Conservation (phyloP, 2,113 vertebrate species). For the Equus quagga region DNA sequence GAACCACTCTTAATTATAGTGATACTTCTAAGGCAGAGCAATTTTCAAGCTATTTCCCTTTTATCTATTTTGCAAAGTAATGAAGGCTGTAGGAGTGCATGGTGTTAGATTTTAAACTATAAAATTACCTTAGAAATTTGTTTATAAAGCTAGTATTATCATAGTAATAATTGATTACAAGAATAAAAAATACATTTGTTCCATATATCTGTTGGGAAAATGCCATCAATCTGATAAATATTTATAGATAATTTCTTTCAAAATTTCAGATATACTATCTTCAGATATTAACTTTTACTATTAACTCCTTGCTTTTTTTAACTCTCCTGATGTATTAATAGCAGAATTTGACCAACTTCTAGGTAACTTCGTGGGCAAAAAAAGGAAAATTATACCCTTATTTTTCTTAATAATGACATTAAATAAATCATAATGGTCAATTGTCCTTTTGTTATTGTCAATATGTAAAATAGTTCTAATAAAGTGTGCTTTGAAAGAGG, state of each 20-base stretch:
- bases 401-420: background rate
- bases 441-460: background rate
- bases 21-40: background rate
- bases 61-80: conserved; percentile 38
- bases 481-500: background rate
- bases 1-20: background rate
- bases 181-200: background rate
- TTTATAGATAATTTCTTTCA: background rate
- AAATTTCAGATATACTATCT: background rate
- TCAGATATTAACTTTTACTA: background rate
- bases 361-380: background rate
- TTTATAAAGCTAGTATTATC: background rate
- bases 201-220: background rate
- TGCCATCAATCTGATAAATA: background rate
- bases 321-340: background rate
- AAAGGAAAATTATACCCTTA: background rate
- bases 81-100: background rate
- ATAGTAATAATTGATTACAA: background rate
- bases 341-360: background rate
- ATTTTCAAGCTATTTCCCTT: conserved; percentile 11
- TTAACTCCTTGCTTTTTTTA: background rate
- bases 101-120: conserved; percentile 32
- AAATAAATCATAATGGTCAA: background rate
- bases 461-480: background rate
- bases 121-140: conserved; percentile 11